Percentiles rank a stretch among this genome's conserved stretches.
Evolutionary conservation across 2,888 invertebrate genomes (phyloP).

Genomic region (Rapana venosa): DNA sequence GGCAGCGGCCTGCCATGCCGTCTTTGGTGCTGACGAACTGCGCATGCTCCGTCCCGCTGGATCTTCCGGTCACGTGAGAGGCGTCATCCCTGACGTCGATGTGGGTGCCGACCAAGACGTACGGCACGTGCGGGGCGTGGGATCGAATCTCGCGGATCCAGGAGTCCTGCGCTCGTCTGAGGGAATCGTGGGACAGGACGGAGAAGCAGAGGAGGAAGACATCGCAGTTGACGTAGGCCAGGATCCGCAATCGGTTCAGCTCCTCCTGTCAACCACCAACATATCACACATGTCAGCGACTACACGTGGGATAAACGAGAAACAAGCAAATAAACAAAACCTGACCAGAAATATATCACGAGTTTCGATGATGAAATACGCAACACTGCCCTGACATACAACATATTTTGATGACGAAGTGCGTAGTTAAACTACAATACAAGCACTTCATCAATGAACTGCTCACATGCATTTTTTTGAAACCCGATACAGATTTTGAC

Average conservation of each 20-base stretch:
- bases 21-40: conserved; percentile 57
- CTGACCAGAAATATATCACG: no score
- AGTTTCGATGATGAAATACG: no score
- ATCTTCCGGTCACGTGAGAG: conserved; percentile 32
- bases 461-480: no score
- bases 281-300: background rate
- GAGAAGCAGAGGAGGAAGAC: conserved; percentile 74
- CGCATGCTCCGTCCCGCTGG: conserved; percentile 37
- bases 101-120: conserved; percentile 71
- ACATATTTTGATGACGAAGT: no score
- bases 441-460: no score
- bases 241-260: conserved; percentile 70
- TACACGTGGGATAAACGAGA: no score
- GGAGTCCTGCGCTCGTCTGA: conserved; percentile 67
- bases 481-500: no score
- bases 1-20: conserved; percentile 58
- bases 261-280: conserved; percentile 64
- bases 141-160: conserved; percentile 72
- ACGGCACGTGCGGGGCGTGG: conserved; percentile 67
- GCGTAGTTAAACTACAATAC: no score
- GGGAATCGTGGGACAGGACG: conserved; percentile 66
- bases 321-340: no score
- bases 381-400: no score
- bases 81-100: conserved; percentile 58
- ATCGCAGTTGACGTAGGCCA: conserved; percentile 74